phyloP scores from a whole-genome alignment of 2,888 invertebrate genomes.

The Palloptera scutellata region DNA sequence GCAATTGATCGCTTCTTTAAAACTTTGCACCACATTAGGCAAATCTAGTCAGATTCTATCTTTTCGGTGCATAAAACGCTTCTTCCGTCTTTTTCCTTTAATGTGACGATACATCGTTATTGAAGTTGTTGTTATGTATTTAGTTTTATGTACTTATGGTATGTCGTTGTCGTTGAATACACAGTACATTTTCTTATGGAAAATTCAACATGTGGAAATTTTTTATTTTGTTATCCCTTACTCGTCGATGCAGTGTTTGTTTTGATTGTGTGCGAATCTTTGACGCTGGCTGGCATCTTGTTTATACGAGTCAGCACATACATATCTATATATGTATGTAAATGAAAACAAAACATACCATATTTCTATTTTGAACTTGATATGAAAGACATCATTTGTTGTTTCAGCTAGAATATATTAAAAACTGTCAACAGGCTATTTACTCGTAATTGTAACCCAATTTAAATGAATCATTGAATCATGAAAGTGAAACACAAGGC shows the following conservation, averaged over 20 bases:
- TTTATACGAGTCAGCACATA: too few species aligned
- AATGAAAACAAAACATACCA: background rate
- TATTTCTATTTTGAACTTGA: slow-evolving; percentile 1
- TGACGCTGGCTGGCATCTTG: background rate
- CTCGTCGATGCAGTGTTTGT: background rate
- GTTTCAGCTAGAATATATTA: slow-evolving; percentile 17
- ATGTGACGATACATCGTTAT: too few species aligned
- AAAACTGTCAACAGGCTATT: slow-evolving; percentile 18
- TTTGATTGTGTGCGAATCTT: background rate
- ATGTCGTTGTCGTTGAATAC: too few species aligned
- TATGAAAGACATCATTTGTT: slow-evolving; percentile 10
- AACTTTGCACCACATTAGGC: slow-evolving; percentile 1
- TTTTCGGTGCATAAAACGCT: background rate
- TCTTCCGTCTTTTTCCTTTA: too few species aligned
- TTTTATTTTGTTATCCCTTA: slow-evolving; percentile 6
- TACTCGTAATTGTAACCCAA: too few species aligned
- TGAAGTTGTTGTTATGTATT: too few species aligned
- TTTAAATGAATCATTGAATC: too few species aligned
- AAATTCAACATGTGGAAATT: slow-evolving; percentile 24
- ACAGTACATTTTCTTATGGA: background rate
- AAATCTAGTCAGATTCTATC: background rate
- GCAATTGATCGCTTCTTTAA: slow-evolving; percentile 8
- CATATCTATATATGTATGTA: too few species aligned
- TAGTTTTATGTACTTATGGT: too few species aligned
- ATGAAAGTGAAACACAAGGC: too few species aligned